phyloP scores from a whole-genome alignment of 2,797 vertebrate species.

The Betta splendens region DNA sequence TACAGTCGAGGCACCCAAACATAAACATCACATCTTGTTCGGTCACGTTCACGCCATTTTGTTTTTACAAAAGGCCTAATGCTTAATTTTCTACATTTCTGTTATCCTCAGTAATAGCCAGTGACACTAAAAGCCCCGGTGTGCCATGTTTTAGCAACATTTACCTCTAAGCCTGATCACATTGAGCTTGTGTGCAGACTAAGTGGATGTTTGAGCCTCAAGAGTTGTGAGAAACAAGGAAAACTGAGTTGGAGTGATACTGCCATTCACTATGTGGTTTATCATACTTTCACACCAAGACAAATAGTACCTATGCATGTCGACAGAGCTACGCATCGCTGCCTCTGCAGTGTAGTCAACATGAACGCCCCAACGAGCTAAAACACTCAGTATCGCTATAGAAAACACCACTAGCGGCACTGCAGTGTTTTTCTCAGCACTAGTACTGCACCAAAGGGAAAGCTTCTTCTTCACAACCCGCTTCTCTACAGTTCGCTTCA shows the following conservation, averaged over 20 bases:
- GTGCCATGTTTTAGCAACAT: background rate
- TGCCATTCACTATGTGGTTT: no score
- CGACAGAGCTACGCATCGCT: constrained; percentile 69
- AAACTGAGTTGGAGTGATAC: no score
- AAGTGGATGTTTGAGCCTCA: background rate
- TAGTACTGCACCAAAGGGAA: constrained; percentile 81
- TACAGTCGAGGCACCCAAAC: constrained; percentile 1
- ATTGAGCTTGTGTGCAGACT: background rate
- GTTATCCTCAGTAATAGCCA: background rate
- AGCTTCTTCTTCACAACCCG: constrained; percentile 60
- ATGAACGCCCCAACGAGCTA: constrained; percentile 76
- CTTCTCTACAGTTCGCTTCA: constrained; percentile 44
- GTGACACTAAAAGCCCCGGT: background rate
- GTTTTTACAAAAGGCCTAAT: background rate
- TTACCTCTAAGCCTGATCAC: background rate
- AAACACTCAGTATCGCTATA: constrained; percentile 70
- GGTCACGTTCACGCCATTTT: background rate
- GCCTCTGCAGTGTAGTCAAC: constrained; percentile 77
- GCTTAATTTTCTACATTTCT: background rate
- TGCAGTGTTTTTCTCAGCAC: constrained; percentile 81
- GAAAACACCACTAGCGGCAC: constrained; percentile 81
- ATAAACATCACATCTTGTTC: constrained; percentile 5
- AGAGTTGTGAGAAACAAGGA: no score
- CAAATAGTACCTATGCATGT: constrained; percentile 44
- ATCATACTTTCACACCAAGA: no score